phyloP scores from a whole-genome alignment of 2,888 invertebrate genomes.

The Alloplasta piceator region DNA sequence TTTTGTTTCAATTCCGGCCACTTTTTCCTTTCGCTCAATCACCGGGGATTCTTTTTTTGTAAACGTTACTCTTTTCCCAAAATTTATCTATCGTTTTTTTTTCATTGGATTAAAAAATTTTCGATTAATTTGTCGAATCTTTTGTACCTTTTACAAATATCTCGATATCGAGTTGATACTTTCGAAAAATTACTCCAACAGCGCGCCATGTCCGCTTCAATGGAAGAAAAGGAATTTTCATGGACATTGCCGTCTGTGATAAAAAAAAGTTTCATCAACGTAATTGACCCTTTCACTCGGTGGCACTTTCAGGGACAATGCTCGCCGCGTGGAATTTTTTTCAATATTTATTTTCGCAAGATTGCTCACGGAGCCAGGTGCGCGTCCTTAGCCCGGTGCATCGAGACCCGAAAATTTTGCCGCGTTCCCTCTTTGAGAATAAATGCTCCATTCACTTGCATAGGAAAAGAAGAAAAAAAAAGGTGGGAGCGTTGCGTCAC shows the following conservation, averaged over 20 bases:
- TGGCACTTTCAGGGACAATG: too few species aligned
- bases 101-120: neutral
- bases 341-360: neutral
- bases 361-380: neutral
- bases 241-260: too few species aligned
- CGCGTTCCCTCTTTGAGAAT: neutral
- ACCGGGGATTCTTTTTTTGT: neutral
- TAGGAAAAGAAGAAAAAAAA: constrained; percentile 21
- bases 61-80: too few species aligned
- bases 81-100: neutral
- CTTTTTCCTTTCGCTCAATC: neutral
- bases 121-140: too few species aligned
- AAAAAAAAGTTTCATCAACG: too few species aligned
- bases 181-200: too few species aligned
- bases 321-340: neutral
- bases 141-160: too few species aligned
- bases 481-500: constrained; percentile 44
- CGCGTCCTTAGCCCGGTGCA: neutral
- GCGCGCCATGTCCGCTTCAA: too few species aligned
- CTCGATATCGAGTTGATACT: too few species aligned
- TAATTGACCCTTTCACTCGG: too few species aligned
- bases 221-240: too few species aligned
- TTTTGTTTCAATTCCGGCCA: constrained; percentile 8
- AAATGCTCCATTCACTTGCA: neutral
- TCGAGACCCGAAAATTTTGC: neutral